Conservation (phyloP, 2,797 vertebrate genomes). For the Rhadinocentrus ornatus region DNA sequence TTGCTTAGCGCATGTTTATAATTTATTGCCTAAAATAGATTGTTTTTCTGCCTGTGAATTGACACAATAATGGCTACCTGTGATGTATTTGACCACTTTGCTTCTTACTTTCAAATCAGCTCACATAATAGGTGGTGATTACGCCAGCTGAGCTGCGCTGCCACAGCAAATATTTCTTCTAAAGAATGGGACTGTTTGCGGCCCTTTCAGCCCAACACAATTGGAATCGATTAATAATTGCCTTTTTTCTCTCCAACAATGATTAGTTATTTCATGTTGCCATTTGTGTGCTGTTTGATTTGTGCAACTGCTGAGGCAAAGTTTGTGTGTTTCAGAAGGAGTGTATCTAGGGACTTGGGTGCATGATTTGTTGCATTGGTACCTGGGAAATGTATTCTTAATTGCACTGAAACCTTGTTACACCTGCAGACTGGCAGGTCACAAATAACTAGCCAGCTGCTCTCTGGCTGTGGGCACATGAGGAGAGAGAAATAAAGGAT, state of each 20-base stretch:
- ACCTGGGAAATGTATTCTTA: constrained; percentile 82
- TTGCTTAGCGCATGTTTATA: constrained; percentile 45
- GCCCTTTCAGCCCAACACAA: constrained; percentile 75
- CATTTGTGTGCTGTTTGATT: constrained; percentile 72
- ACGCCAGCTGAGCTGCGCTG: constrained; percentile 56
- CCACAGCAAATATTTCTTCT: constrained; percentile 74
- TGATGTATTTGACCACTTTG: constrained; percentile 77
- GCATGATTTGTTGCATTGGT: constrained; percentile 76
- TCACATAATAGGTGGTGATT: constrained; percentile 79
- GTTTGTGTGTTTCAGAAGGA: constrained; percentile 38
- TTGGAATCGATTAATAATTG: constrained; percentile 83
- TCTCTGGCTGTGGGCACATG: constrained; percentile 63
- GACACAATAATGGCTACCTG: constrained; percentile 71
- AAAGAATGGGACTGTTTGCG: constrained; percentile 77
- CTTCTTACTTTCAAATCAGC: constrained; percentile 77
- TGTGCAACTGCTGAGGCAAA: constrained; percentile 45
- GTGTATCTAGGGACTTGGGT: constrained; percentile 41
- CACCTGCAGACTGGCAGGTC: constrained; percentile 78
- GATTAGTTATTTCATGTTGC: constrained; percentile 79
- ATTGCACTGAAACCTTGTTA: constrained; percentile 78
- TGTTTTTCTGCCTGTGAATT: constrained; percentile 64
- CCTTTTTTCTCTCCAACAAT: constrained; percentile 66
- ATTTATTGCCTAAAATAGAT: constrained; percentile 65
- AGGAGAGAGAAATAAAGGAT: constrained; percentile 63
- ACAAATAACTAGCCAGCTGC: constrained; percentile 79